Evolutionary conservation across 1,140 invertebrate species (phyloP).

Genomic region (Oreohelix idahoensis): DNA sequence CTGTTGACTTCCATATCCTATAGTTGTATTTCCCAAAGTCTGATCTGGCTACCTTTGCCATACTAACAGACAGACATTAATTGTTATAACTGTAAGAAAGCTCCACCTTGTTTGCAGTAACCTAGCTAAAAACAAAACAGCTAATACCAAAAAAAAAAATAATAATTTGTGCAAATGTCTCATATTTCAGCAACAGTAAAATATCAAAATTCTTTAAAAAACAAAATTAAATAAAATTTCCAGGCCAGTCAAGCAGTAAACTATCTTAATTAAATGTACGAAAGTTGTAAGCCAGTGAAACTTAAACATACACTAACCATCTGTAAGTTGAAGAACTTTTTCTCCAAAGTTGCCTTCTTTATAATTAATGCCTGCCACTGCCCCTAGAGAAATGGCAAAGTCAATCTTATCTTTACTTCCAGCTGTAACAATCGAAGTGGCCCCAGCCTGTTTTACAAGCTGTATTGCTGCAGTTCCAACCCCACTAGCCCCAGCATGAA

Average conservation of each 20-base stretch:
- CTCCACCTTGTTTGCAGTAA: no score
- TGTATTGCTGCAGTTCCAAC: conserved; percentile 72
- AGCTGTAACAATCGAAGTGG: conserved; percentile 64
- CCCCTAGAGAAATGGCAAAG: conserved; percentile 60
- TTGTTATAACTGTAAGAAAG: no score
- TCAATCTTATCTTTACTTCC: conserved; percentile 67
- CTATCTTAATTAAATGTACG: no score
- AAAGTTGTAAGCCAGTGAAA: neutral
- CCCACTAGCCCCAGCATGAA: conserved; percentile 72
- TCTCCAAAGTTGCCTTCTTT: conserved; percentile 63
- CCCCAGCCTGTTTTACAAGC: conserved; percentile 59
- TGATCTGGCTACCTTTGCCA: no score
- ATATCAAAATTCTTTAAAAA: conserved; percentile 1
- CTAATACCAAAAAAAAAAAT: neutral
- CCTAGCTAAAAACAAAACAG: no score
- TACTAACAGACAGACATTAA: no score
- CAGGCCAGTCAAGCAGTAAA: no score
- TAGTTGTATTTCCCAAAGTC: no score
- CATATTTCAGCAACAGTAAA: no score
- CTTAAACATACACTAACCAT: conserved; percentile 47
- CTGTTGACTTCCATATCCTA: no score
- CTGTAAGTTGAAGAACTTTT: conserved; percentile 58
- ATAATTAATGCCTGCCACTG: conserved; percentile 68
- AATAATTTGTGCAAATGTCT: neutral
- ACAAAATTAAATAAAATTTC: neutral